These are phyloP conservation scores for Acronicta alni DNA, from an alignment of 2,888 invertebrate genomes.

Conservation along the genomic window DNA sequence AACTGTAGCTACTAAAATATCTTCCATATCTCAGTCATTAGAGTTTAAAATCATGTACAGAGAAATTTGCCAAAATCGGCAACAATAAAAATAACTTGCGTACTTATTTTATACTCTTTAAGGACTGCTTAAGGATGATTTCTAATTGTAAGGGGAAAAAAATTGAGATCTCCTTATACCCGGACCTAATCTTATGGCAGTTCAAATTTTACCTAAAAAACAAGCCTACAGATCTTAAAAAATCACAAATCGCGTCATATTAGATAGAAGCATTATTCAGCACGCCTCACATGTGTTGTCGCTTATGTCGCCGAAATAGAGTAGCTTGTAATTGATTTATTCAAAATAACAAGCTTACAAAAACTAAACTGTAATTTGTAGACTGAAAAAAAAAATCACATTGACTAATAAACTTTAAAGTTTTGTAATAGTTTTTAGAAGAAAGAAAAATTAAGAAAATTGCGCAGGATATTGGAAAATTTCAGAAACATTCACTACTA, in stretches of 20 bases:
- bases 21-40: not conserved
- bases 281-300: no score
- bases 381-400: no score
- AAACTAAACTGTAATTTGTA: no score
- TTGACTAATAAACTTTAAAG: no score
- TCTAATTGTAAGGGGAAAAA: not conserved
- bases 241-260: conserved; percentile 15
- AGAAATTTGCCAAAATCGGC: not conserved
- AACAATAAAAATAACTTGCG: not conserved
- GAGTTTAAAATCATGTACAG: not conserved
- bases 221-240: conserved; percentile 23
- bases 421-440: no score
- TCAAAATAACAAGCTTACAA: no score
- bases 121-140: not conserved
- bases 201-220: not conserved
- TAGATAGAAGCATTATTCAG: no score
- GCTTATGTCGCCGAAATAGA: no score
- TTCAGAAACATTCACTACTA: no score
- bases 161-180: not conserved
- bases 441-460: no score
- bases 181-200: not conserved
- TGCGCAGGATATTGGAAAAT: no score
- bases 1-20: not conserved
- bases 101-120: not conserved
- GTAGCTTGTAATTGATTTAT: no score